These are phyloP conservation scores for Catharus bicknelli DNA, from an alignment of 2,113 vertebrate genomes.

Conservation along the genomic window DNA sequence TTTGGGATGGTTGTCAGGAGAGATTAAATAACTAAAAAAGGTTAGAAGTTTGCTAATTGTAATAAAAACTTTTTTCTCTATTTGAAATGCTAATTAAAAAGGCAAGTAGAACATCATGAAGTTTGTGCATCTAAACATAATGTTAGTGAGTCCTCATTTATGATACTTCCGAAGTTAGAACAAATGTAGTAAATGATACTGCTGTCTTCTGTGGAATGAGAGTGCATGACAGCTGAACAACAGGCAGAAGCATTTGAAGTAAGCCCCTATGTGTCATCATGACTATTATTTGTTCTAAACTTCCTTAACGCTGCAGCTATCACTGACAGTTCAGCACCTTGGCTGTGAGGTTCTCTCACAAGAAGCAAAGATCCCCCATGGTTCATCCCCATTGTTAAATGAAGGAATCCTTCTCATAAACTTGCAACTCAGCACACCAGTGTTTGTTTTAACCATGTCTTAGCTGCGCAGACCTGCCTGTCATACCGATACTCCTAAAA, in stretches of 20 bases:
- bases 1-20: neutral
- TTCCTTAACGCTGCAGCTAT: neutral
- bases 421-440: neutral
- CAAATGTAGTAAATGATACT: neutral
- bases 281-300: neutral
- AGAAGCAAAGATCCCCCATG: neutral
- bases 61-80: neutral
- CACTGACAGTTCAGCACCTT: neutral
- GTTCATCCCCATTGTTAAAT: neutral
- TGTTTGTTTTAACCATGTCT: neutral
- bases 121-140: neutral
- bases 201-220: neutral
- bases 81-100: neutral
- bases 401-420: neutral
- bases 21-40: neutral
- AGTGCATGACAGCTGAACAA: neutral
- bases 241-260: neutral
- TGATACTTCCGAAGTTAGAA: neutral
- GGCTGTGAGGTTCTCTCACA: neutral
- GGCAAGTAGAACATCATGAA: neutral
- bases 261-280: neutral
- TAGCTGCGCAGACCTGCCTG: neutral
- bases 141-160: neutral
- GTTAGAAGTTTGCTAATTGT: neutral
- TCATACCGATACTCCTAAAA: neutral